Evolutionary conservation across 2,888 invertebrate genomes (phyloP), one percentile per base, ranked within the genome.

Genomic region (Phortica magna): DNA sequence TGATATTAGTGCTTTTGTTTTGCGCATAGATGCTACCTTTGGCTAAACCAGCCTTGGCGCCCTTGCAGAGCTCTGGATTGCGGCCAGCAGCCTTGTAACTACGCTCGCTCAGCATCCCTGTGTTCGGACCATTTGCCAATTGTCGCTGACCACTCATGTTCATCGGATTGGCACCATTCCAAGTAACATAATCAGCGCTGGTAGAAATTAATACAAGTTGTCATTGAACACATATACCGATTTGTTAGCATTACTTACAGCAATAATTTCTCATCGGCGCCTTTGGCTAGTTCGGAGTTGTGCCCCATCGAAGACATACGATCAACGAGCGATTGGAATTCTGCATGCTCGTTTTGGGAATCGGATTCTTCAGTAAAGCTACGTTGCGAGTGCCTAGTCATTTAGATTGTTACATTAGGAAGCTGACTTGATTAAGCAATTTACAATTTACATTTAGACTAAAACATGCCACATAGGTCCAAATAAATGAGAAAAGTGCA

Each of bases 11-110:
- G 43, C 84, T 82, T 72, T 87, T 87, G 42, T 75, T 79, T 71
- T 95, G 95, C 65, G 94, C 94, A 90, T 96, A 96, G 78, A 96
- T 94, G 83, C 96, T 96, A 42, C 97, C 97, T 89, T 96, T 96
- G 61, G 96, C 95, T 74, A 96, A 91, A 17, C 95, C 95, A 68
- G 92, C 91, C 57, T 94, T 92, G n/a, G 96, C 94, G 0, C 97
- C 96, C 89, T 95, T 96, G 48, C 95, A 94, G 0, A 95, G 90
- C 19, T 94, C 94, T 0, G 93, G 89, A 89, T 95, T 95, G 0
- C 96, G 93, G 0, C 96, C 97, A 77, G 93, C 93, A 0, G 96
- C 93, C 64, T 93, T 92, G 73, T 93, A 92, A 53, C 73, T 65
- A 14, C 93, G 92, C 0, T 93, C 93, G 1, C 87, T 81, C 0